Evolutionary conservation across 2,113 vertebrate species (phyloP).

Genomic region (Callocephalon fimbriatum): DNA sequence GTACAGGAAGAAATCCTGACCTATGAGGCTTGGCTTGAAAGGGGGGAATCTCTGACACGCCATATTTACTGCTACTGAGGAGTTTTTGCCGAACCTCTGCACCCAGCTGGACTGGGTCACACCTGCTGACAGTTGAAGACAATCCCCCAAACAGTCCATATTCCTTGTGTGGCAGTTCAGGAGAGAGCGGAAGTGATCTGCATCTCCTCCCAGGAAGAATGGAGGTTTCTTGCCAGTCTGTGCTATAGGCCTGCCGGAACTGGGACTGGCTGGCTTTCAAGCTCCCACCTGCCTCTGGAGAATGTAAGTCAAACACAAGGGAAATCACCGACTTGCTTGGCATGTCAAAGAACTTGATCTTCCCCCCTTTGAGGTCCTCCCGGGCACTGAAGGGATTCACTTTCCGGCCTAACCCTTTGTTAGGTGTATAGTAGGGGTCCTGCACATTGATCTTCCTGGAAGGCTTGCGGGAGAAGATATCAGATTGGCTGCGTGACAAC

Average conservation of each 20-base stretch:
- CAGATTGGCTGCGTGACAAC: constrained; percentile 95
- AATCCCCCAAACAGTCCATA: constrained; percentile 72
- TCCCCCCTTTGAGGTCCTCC: constrained; percentile 95
- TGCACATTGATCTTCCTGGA: constrained; percentile 88
- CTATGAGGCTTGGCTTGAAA: constrained; percentile 79
- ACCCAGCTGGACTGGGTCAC: constrained; percentile 73
- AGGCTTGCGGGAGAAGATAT: constrained; percentile 92
- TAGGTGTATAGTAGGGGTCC: constrained; percentile 90
- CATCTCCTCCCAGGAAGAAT: constrained; percentile 84
- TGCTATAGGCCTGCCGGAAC: constrained; percentile 29
- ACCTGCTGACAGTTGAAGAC: constrained; percentile 67
- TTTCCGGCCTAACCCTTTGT: constrained; percentile 79
- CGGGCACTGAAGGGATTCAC: constrained; percentile 95
- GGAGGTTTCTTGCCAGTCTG: constrained; percentile 78
- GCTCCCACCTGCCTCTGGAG: constrained; percentile 78
- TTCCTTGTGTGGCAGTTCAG: constrained; percentile 83
- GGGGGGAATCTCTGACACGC: constrained; percentile 90
- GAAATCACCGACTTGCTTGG: constrained; percentile 97
- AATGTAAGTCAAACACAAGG: constrained; percentile 92
- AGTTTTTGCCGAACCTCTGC: constrained; percentile 79
- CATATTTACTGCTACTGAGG: constrained; percentile 83
- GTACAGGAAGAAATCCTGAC: constrained; percentile 44
- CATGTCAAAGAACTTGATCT: constrained; percentile 94
- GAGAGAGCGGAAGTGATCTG: constrained; percentile 90
- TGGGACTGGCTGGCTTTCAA: constrained; percentile 66